These are phyloP conservation scores for Herminia tarsipennalis DNA, from an alignment of 2,888 invertebrate genomes.

Conservation along the genomic window DNA sequence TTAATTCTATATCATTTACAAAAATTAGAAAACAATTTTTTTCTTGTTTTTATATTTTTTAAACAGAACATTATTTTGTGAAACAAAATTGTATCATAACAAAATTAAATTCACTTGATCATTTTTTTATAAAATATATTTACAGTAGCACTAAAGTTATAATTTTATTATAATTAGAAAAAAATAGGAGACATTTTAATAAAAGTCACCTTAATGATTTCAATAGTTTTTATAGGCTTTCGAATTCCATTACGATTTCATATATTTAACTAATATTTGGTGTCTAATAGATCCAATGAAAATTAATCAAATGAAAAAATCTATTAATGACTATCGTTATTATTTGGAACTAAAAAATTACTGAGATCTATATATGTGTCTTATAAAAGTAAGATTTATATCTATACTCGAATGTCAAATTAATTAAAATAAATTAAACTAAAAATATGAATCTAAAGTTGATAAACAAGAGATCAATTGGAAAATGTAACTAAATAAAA, in stretches of 20 bases:
- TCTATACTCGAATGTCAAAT: conserved; percentile 34
- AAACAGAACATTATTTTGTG: conserved; percentile 58
- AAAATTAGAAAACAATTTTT: conserved; percentile 55
- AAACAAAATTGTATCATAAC: conserved; percentile 57
- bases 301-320: conserved; percentile 53
- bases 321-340: conserved; percentile 73
- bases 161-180: conserved; percentile 49
- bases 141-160: conserved; percentile 54
- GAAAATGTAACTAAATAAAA: conserved; percentile 72
- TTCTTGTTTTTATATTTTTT: conserved; percentile 53
- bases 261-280: conserved; percentile 82
- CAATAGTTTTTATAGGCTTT: conserved; percentile 32
- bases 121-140: conserved; percentile 47
- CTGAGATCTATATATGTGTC: conserved; percentile 73
- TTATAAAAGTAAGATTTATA: conserved; percentile 49
- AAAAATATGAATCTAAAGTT: conserved; percentile 68
- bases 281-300: conserved; percentile 67
- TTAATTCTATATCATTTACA: conserved; percentile 60
- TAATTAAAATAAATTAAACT: conserved; percentile 76
- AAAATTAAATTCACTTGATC: conserved; percentile 55
- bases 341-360: conserved; percentile 81
- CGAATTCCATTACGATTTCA: conserved; percentile 42
- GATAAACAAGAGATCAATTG: conserved; percentile 82
- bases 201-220: conserved; percentile 28
- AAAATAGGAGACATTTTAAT: conserved; percentile 38